A percentile compares a stretch with the other conserved stretches of the same genome.
phyloP scores from a whole-genome alignment of 2,113 vertebrate genomes.

The Lamprotornis superbus region DNA sequence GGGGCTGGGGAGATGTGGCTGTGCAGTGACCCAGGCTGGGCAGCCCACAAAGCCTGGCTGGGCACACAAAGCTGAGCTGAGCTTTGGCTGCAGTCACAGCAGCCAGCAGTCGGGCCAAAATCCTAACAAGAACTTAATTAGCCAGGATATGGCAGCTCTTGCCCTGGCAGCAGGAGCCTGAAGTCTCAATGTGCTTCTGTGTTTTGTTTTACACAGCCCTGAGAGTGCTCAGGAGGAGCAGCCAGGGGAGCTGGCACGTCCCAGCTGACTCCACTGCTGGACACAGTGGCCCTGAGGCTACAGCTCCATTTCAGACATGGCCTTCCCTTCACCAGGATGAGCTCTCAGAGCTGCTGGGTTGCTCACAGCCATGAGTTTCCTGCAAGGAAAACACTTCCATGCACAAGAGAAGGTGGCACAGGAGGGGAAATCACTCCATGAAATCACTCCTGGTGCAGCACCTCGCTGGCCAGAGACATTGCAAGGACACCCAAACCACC shows the following conservation, averaged over 20 bases:
- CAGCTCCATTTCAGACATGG: background rate
- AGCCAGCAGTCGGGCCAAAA: background rate
- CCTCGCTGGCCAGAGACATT: background rate
- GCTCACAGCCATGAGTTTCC: background rate
- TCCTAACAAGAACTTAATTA: constrained; percentile 47
- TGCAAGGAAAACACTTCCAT: fast-evolving
- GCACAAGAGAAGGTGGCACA: background rate
- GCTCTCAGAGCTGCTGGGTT: background rate
- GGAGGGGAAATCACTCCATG: background rate
- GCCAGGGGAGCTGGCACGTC: background rate
- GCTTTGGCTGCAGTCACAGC: constrained; percentile 16
- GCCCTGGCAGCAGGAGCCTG: constrained; percentile 19
- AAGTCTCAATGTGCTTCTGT: background rate
- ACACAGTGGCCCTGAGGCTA: fast-evolving
- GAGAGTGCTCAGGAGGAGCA: background rate
- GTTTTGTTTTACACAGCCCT: background rate
- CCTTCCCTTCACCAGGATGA: background rate
- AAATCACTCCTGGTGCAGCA: background rate
- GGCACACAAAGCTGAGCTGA: constrained; percentile 23
- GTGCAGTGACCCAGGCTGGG: constrained; percentile 26
- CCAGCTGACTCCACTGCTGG: background rate
- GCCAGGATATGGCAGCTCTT: constrained; percentile 2
- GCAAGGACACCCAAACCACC: background rate
- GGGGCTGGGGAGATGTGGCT: background rate
- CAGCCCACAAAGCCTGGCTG: constrained; percentile 22